Conservation (phyloP, 1,140 invertebrate species). For the Wasmannia auropunctata region DNA sequence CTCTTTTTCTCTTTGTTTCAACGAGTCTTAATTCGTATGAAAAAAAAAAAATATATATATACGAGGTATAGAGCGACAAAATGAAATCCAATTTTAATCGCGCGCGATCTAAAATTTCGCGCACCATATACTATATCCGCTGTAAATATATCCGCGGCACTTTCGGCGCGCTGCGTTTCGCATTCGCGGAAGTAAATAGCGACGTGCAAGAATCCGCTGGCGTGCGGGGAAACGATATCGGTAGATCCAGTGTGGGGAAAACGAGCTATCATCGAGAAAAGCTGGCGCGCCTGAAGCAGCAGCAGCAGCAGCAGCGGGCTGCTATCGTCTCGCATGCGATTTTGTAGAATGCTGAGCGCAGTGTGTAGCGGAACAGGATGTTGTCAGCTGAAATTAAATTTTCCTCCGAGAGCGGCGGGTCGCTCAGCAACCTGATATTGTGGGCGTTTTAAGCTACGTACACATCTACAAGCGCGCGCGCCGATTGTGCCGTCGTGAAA, state of each 20-base stretch:
- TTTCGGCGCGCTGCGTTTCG: constrained; percentile 9
- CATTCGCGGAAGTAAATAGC: constrained; percentile 45
- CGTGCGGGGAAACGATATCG: constrained; percentile 45
- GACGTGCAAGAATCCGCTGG: constrained; percentile 18
- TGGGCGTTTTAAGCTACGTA: constrained; percentile 73
- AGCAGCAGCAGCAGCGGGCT: too few species aligned
- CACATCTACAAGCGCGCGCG: constrained; percentile 61
- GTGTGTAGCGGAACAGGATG: constrained; percentile 74
- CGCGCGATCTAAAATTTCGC: not conserved
- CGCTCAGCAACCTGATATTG: constrained; percentile 72
- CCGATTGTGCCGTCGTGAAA: constrained; percentile 38
- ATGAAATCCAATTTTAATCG: not conserved
- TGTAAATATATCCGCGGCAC: constrained; percentile 7
- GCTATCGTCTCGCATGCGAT: constrained; percentile 70
- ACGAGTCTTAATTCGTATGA: not conserved
- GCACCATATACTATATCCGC: not conserved
- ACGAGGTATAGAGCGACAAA: not conserved
- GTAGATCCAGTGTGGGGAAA: constrained; percentile 35
- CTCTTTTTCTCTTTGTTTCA: not conserved
- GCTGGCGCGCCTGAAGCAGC: constrained; percentile 61
- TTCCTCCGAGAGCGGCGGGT: constrained; percentile 72
- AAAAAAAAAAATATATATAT: not conserved
- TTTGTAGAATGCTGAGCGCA: constrained; percentile 74
- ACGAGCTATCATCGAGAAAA: constrained; percentile 63
- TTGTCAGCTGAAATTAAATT: constrained; percentile 76